These are phyloP conservation scores for Radopholus similis DNA, from an alignment of 1,140 invertebrate genomes.

Conservation along the genomic window DNA sequence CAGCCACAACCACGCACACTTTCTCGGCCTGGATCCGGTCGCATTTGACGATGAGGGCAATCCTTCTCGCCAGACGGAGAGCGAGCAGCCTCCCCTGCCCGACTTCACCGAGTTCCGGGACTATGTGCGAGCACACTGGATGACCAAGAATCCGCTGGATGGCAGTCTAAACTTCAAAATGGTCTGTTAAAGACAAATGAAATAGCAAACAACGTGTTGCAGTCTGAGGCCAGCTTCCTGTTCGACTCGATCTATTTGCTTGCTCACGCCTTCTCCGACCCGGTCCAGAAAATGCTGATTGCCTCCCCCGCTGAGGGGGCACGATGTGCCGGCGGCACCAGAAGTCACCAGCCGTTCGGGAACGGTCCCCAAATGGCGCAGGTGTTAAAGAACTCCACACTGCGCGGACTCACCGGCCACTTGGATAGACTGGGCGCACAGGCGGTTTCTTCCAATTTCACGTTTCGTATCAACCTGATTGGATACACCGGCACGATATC, in stretches of 20 bases:
- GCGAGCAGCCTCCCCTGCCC: constrained; percentile 15
- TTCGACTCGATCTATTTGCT: constrained; percentile 55
- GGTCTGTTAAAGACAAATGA: constrained; percentile 25
- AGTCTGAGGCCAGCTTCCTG: constrained; percentile 53
- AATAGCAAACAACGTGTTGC: no score
- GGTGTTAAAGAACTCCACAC: constrained; percentile 9
- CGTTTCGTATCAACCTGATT: constrained; percentile 55
- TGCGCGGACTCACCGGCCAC: constrained; percentile 50
- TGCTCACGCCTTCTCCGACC: constrained; percentile 29
- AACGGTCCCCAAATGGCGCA: constrained; percentile 38
- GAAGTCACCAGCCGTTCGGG: background rate
- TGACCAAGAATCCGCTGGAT: background rate
- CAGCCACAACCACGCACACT: constrained; percentile 59
- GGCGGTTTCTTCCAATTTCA: constrained; percentile 39
- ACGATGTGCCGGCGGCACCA: background rate
- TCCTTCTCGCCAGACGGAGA: background rate
- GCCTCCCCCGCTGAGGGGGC: background rate
- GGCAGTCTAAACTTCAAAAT: constrained; percentile 33
- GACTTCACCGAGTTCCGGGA: constrained; percentile 39
- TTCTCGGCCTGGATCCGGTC: constrained; percentile 45
- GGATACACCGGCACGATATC: constrained; percentile 53
- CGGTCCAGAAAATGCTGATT: constrained; percentile 13
- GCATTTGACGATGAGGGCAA: background rate
- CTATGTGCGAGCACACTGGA: constrained; percentile 34
- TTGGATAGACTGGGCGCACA: background rate